These are phyloP conservation scores for Lepidurus packardi DNA, from an alignment of 1,140 invertebrate genomes.

Conservation along the genomic window DNA sequence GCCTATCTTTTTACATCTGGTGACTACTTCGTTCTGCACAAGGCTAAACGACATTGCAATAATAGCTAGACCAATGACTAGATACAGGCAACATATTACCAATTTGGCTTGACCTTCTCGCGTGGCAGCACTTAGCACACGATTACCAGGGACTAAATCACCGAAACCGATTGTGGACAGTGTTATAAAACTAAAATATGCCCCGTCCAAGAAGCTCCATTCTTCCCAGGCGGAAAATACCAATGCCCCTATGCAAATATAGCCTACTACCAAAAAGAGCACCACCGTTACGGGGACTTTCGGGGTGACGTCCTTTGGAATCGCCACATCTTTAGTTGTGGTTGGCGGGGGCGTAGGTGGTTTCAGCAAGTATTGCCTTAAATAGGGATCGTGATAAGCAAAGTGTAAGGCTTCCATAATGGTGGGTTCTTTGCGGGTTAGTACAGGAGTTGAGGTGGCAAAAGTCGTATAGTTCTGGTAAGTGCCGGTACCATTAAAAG, in stretches of 20 bases:
- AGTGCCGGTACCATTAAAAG: neutral
- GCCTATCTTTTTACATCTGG: constrained; percentile 23
- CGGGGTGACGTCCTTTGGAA: neutral
- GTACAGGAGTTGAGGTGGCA: neutral
- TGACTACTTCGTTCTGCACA: constrained; percentile 79
- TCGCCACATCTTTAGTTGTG: neutral
- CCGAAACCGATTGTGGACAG: constrained; percentile 67
- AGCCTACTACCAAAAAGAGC: constrained; percentile 59
- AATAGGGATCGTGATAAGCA: neutral
- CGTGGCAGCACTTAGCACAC: constrained; percentile 43
- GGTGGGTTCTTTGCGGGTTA: neutral
- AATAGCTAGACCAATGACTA: constrained; percentile 78
- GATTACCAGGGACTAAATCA: constrained; percentile 71
- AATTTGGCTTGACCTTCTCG: constrained; percentile 61
- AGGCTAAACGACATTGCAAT: constrained; percentile 90
- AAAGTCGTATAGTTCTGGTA: neutral
- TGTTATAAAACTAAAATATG: constrained; percentile 92
- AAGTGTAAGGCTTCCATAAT: neutral
- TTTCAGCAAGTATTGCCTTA: constrained; percentile 4
- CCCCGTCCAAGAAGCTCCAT: constrained; percentile 87
- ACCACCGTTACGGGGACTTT: constrained; percentile 64
- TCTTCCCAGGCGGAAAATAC: constrained; percentile 75
- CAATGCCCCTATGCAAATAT: constrained; percentile 73
- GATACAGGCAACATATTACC: constrained; percentile 75
- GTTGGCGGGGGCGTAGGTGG: neutral